Evolutionary conservation across 2,888 invertebrate genomes (phyloP), one percentile per base, ranked within the genome.

Genomic region (Rhopalosiphum nymphaeae): DNA sequence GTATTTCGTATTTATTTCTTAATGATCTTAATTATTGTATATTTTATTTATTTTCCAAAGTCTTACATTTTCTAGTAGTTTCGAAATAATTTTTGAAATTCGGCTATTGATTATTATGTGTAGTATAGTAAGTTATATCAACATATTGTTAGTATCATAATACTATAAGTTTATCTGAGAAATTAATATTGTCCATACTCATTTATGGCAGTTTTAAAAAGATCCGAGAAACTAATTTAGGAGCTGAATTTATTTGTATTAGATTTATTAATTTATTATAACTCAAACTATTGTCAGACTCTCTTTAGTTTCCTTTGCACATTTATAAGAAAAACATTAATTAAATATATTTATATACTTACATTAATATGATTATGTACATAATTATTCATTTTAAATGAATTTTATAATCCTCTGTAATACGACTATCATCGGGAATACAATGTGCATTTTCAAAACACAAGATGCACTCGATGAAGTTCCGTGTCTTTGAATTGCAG

Each of bases 401-500:
- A 67, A 88, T 11, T 88, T 44, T 11, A 53, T n/a, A 67, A 92
- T 67, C 25, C 29, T 88, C 29, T 92, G 92, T 78, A 92, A 53
- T 25, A 49, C 49, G 21, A 78, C n/a, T 16, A 88, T 53, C 5
- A 88, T 53, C 3, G 57, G 4, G 0, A 88, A 29, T 42, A 53
- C n/a, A n/a, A 11, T 26, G 13, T 88, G 78, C 11, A 29, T 25
- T 86, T 26, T 91, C 29, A 29, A 86, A 11, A 53, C 29, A 53
- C 16, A 25, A 21, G 84, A 89, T 42, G 57, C 42, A 91, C 88
- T 93, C 61, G 95, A 93, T n/a, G 95, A 95, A 21, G 95, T 95
- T 44, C 95, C 95, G 11, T 95, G 95, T 67, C 95, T 91, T 87
- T 95, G 95, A 21, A 95, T 95, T 3, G 95, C 95, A 25, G 95